Base-by-base conservation (phyloP, 2,888 invertebrate species). In the Coelogynopora nodosa region DNA sequence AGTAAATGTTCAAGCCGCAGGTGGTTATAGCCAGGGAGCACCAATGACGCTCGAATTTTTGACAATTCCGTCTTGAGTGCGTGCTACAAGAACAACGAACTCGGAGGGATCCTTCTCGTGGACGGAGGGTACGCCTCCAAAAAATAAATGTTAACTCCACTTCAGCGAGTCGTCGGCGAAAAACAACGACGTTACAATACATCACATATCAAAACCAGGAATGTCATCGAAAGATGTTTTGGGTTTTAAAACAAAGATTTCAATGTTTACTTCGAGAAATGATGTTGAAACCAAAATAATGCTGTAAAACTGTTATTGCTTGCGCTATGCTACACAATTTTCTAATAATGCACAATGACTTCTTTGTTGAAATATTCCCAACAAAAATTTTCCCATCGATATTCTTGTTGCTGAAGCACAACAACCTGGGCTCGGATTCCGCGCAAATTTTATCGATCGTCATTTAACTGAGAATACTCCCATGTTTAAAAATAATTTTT, bases 241-340 rank as follows among this genome's bases (percentile, higher is more conserved):
- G 80, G 80, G 80, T 80, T 80, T 80, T 80, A n/a, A 80, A 80
- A 27, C 80, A 80, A 27, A 80, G 80, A 27, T 80, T 80, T 80
- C 80, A 80, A n/a, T 80, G 80, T 80, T 80, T 80, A 5, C 80
- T 80, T 27, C 23, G 80, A 80, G 80, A n/a, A 26, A 80, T 80
- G 80, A 2, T 80, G 2, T n/a, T 80, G 80, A 80, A 26, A 23
- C 80, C 23, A 26, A 80, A n/a, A 80, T 2, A 27, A 80, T 23
- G 2, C n/a, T 80, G n/a, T 27, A 80, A 80, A 80, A 27, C 28
- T 27, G 80, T 80, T 5, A 27, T 80, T 80, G 80, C 80, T 26
- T 80, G 80, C 28, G n/a, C 80, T 27, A n/a, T 80, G 26, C 80
- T 80, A 23, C 80, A 80, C 80, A 80, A 80, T n/a, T 26, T 80